A percentile compares a stretch with the other conserved stretches of the same genome.
phyloP scores from a whole-genome alignment of 1,140 invertebrate genomes.

The Drosophila kepulauana region DNA sequence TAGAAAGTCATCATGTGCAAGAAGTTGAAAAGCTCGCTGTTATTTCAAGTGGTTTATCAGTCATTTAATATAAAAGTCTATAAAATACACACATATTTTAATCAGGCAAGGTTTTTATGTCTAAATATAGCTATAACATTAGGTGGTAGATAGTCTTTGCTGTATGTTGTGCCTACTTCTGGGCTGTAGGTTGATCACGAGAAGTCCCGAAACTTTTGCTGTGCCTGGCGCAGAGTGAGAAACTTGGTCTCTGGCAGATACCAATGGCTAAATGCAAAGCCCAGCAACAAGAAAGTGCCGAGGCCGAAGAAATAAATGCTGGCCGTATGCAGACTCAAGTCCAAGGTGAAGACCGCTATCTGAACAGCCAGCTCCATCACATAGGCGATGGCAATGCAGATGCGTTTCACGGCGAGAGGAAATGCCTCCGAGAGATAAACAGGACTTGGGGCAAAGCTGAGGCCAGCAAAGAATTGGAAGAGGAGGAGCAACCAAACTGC shows the following conservation, averaged over 20 bases:
- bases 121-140: conserved; percentile 38
- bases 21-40: conserved; percentile 13
- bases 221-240: conserved; percentile 64
- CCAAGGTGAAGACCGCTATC: conserved; percentile 36
- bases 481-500: conserved; percentile 68
- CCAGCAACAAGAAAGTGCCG: conserved; percentile 51
- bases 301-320: conserved; percentile 55
- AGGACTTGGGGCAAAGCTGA: conserved; percentile 65
- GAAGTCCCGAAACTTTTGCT: conserved; percentile 65
- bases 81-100: conserved; percentile 9
- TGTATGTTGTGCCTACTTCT: conserved; percentile 40
- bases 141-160: conserved; percentile 43
- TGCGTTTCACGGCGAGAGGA: conserved; percentile 60
- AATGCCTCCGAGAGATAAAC: conserved; percentile 74
- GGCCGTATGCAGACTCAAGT: conserved; percentile 21
- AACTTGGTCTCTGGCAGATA: conserved; percentile 73
- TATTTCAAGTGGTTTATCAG: conserved; percentile 27
- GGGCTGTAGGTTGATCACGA: conserved; percentile 36
- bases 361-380: conserved; percentile 62
- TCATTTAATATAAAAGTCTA: conserved; percentile 24
- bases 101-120: conserved; percentile 28
- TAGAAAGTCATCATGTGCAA: conserved; percentile 14
- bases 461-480: conserved; percentile 64
- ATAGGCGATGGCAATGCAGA: conserved; percentile 66
- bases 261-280: conserved; percentile 57